Conservation (phyloP, 2,797 vertebrate species). For the Rhinella marina region DNA sequence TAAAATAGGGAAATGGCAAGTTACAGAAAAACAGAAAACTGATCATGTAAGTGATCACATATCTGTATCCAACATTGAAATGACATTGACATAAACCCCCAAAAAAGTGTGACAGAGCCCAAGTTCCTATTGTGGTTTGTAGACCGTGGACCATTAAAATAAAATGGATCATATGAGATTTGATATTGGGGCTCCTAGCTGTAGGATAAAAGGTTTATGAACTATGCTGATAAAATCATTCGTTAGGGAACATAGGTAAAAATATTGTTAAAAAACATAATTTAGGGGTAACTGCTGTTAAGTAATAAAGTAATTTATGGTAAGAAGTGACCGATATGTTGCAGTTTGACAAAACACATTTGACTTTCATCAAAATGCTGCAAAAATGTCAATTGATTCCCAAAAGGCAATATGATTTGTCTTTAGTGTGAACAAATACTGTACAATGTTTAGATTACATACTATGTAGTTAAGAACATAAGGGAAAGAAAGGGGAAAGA, state of each 20-base stretch:
- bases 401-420: background rate
- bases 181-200: constrained; percentile 57
- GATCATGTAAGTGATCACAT: constrained; percentile 81
- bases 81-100: constrained; percentile 74
- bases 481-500: background rate
- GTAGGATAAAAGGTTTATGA: background rate
- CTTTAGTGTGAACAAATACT: background rate
- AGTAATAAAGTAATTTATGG: background rate
- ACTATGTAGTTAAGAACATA: background rate
- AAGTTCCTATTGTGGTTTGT: constrained; percentile 66
- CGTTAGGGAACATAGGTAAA: background rate
- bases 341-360: constrained; percentile 13
- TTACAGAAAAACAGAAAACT: constrained; percentile 81
- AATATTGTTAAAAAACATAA: background rate
- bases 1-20: constrained; percentile 66
- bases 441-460: background rate
- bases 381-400: constrained; percentile 8
- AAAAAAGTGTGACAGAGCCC: constrained; percentile 73
- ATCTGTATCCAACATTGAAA: constrained; percentile 80
- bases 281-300: constrained; percentile 3
- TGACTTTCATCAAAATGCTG: constrained; percentile 37
- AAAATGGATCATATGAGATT: constrained; percentile 52
- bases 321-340: background rate
- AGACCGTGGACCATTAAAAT: constrained; percentile 71
- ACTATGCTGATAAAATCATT: background rate